Evolutionary conservation across 2,888 invertebrate species (phyloP).

Genomic region (Athripsodes cinereus): DNA sequence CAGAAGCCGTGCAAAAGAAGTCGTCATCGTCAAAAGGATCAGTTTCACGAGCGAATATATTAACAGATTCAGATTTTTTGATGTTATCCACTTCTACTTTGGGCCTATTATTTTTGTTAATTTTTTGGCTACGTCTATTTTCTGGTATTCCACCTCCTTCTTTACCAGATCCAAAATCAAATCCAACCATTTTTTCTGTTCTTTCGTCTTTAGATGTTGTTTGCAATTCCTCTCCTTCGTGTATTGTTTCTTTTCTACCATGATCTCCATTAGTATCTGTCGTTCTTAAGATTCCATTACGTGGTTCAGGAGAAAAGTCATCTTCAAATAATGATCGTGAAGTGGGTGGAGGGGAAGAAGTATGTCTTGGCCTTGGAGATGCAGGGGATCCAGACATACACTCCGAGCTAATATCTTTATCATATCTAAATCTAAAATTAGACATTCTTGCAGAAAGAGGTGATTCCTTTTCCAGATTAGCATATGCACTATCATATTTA

Average conservation of each 20-base stretch:
- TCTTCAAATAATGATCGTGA: conserved; percentile 55
- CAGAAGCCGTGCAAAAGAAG: conserved; percentile 57
- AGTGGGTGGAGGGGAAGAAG: conserved; percentile 30
- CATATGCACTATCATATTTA: conserved; percentile 34
- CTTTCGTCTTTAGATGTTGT: conserved; percentile 16
- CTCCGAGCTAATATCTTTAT: conserved; percentile 25
- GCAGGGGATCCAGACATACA: conserved; percentile 27
- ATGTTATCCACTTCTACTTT: conserved; percentile 55
- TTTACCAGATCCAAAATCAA: conserved; percentile 23
- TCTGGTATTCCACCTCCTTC: conserved; percentile 13
- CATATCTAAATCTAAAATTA: conserved; percentile 31
- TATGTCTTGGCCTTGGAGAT: conserved; percentile 29
- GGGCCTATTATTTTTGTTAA: conserved; percentile 37
- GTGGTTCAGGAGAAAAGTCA: conserved; percentile 54
- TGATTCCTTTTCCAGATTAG: conserved; percentile 35
- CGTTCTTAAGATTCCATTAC: conserved; percentile 41
- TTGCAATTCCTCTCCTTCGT: conserved; percentile 41
- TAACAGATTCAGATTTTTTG: conserved; percentile 84
- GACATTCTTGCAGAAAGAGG: conserved; percentile 31
- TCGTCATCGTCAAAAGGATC: conserved; percentile 89
- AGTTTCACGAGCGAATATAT: conserved; percentile 78
- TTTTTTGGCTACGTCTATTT: conserved; percentile 34
- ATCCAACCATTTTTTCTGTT: conserved; percentile 26
- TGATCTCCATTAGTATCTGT: conserved; percentile 37
- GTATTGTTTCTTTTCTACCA: conserved; percentile 43